These are phyloP conservation scores for Pseudochirops cupreus DNA, from an alignment of 2,797 vertebrate species.

Conservation along the genomic window DNA sequence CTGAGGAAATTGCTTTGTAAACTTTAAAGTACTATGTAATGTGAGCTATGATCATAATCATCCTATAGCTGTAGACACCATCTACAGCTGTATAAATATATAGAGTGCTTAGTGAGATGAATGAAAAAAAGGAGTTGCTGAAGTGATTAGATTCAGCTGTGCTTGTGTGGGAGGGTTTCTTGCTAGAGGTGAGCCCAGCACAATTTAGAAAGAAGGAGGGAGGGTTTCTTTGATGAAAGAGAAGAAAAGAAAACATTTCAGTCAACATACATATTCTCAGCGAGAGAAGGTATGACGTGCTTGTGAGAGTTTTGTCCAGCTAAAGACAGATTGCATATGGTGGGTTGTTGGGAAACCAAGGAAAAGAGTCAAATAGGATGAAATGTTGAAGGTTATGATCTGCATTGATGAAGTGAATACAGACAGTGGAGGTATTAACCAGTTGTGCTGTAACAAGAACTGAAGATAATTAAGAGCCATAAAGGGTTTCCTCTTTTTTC, in stretches of 20 bases:
- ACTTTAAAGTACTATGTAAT: background rate
- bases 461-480: background rate
- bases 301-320: background rate
- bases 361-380: background rate
- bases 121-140: background rate
- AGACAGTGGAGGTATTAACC: background rate
- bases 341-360: background rate
- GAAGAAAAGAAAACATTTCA: constrained; percentile 23
- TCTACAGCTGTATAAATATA: constrained; percentile 1
- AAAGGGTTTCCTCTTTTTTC: background rate
- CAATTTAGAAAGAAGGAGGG: constrained; percentile 4
- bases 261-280: background rate
- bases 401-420: background rate
- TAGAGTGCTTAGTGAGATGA: background rate
- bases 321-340: background rate
- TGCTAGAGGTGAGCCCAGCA: background rate
- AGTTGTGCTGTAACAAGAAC: background rate
- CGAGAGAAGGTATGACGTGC: background rate
- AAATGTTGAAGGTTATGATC: background rate
- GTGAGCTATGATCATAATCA: background rate
- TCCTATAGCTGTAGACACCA: background rate
- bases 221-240: background rate
- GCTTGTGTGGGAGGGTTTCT: background rate
- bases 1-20: background rate
- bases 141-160: background rate